Percentiles rank a stretch among this genome's conserved stretches.
Conservation (phyloP, 2,797 vertebrate species). For the Syndactyla subalaris region DNA sequence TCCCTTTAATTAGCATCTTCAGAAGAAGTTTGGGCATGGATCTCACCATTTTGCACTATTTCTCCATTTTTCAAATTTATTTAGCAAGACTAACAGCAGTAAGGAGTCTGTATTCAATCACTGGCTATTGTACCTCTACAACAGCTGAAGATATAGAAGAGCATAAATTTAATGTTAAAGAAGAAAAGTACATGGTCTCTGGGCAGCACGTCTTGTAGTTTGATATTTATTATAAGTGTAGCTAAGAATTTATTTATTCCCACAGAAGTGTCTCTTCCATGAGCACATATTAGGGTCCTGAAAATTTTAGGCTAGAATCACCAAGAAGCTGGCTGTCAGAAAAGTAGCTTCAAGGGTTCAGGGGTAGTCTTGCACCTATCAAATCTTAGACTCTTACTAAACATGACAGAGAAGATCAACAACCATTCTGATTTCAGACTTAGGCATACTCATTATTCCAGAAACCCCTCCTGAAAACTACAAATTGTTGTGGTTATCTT, state of each 20-base stretch:
- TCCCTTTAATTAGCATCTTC: conserved; percentile 23
- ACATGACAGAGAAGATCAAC: background rate
- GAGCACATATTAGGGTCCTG: background rate
- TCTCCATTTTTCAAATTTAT: background rate
- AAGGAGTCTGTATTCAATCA: background rate
- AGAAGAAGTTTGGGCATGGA: background rate
- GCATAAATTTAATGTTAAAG: background rate
- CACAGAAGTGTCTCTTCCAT: background rate
- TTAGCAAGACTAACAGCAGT: background rate
- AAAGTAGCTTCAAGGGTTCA: background rate
- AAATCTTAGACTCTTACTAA: background rate
- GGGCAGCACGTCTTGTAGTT: background rate
- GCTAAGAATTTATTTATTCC: background rate
- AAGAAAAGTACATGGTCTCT: background rate
- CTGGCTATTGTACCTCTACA: background rate
- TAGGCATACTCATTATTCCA: background rate
- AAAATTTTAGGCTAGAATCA: background rate
- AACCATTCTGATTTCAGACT: background rate
- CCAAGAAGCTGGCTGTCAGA: background rate
- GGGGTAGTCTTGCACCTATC: background rate
- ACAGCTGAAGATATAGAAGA: background rate
- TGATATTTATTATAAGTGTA: background rate
- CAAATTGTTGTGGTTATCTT: background rate
- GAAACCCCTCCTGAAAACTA: background rate
- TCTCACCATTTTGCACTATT: background rate